Conservation (phyloP, 2,797 vertebrate species). For the Pseudochaenichthys georgianus region DNA sequence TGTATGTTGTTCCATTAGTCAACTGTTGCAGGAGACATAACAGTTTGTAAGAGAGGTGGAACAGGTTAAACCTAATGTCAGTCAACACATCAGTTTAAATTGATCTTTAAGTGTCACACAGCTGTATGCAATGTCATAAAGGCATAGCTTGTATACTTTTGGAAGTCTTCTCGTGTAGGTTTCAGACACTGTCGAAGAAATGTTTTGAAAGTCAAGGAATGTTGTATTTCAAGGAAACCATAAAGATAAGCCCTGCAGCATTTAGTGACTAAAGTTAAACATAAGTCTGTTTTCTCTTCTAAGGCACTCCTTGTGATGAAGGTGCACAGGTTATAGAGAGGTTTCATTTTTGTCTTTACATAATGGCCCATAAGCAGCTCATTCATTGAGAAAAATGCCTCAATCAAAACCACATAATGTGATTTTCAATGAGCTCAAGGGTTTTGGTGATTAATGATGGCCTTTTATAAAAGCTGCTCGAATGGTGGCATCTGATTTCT, state of each 20-base stretch:
- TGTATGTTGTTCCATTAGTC: constrained; percentile 8
- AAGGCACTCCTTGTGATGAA: constrained; percentile 35
- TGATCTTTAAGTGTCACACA: constrained; percentile 23
- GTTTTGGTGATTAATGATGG: not conserved
- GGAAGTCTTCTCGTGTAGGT: not conserved
- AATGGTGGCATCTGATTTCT: constrained; percentile 8
- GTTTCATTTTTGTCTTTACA: constrained; percentile 15
- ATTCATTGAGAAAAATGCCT: not conserved
- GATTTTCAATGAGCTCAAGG: not conserved
- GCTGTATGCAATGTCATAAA: not conserved
- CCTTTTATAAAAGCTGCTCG: constrained; percentile 12
- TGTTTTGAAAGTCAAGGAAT: constrained; percentile 19
- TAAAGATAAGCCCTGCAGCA: constrained; percentile 1
- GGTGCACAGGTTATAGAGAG: constrained; percentile 34
- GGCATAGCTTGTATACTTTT: constrained; percentile 21
- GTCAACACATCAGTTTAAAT: constrained; percentile 4
- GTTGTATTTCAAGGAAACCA: constrained; percentile 16
- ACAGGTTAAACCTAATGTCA: constrained; percentile 18
- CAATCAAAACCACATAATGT: not conserved
- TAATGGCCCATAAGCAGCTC: not conserved
- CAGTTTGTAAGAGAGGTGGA: constrained; percentile 29
- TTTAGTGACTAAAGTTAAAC: constrained; percentile 36
- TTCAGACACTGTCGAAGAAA: not conserved
- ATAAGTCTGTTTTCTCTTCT: constrained; percentile 9
- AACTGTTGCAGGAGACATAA: constrained; percentile 29